Percentiles rank a stretch among this genome's conserved stretches.
Evolutionary conservation across 2,888 invertebrate species (phyloP).

Genomic region (Plutella xylostella): DNA sequence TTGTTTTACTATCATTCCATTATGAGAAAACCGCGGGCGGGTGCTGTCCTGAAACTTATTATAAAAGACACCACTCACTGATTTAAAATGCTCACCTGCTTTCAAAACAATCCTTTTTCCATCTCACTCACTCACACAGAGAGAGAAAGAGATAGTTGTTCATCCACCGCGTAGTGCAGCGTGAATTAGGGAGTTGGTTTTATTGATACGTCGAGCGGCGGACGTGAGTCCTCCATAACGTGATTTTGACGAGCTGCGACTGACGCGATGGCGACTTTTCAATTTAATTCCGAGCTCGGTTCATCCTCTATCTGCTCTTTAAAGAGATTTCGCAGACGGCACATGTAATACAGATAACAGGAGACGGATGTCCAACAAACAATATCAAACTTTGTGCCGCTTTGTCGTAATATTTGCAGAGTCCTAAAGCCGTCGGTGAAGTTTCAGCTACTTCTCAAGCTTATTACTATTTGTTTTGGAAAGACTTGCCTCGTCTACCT

Average conservation of each 20-base stretch:
- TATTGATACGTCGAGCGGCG: slow-evolving; percentile 22
- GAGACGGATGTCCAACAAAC: slow-evolving; percentile 47
- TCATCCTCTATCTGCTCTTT: background rate
- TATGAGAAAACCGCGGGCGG: no score
- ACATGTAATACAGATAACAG: slow-evolving; percentile 23
- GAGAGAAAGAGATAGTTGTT: no score
- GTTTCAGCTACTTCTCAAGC: slow-evolving; percentile 47
- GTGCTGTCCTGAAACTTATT: no score
- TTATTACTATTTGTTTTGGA: slow-evolving; percentile 61
- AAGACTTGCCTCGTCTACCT: slow-evolving; percentile 26
- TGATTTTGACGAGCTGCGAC: slow-evolving; percentile 41
- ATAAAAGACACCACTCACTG: no score
- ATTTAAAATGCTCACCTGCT: no score
- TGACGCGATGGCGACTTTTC: slow-evolving; percentile 16
- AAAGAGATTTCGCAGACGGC: background rate
- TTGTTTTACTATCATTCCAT: no score
- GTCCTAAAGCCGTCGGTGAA: slow-evolving; percentile 35
- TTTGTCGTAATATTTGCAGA: slow-evolving; percentile 55
- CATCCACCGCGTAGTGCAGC: no score
- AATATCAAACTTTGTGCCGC: slow-evolving; percentile 55
- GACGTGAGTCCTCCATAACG: slow-evolving; percentile 38
- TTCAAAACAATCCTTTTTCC: no score
- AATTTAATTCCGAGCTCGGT: background rate
- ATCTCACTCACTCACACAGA: no score
- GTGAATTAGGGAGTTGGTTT: no score